Evolutionary conservation across 2,888 invertebrate genomes (phyloP).

Genomic region (Exocentrus adspersus): DNA sequence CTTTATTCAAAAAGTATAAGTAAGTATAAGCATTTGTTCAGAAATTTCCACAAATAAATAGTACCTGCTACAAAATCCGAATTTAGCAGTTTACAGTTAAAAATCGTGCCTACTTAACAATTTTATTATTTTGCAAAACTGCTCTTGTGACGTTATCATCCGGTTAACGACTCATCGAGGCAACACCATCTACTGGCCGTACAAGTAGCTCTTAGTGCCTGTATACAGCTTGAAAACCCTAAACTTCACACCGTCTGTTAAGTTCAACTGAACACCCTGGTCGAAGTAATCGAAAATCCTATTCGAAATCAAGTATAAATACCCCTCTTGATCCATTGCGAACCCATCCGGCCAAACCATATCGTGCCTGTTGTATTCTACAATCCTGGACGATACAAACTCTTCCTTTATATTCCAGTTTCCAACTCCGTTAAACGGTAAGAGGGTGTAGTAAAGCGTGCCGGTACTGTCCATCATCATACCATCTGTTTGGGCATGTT

Average conservation of each 20-base stretch:
- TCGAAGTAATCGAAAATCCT: constrained; percentile 44
- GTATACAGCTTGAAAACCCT: constrained; percentile 46
- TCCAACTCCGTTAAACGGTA: constrained; percentile 74
- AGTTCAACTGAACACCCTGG: constrained; percentile 22
- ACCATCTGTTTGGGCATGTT: constrained; percentile 75
- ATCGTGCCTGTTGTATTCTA: constrained; percentile 70
- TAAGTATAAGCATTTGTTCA: no score
- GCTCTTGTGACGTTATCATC: neutral
- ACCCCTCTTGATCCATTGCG: constrained; percentile 72
- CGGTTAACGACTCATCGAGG: neutral
- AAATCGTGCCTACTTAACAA: no score
- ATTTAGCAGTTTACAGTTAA: no score
- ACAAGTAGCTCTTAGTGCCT: constrained; percentile 50
- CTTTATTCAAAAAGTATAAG: no score
- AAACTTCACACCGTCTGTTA: constrained; percentile 43
- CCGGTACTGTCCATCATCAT: constrained; percentile 76
- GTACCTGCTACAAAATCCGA: no score
- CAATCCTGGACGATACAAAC: constrained; percentile 63
- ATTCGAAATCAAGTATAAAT: constrained; percentile 73
- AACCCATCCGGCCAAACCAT: constrained; percentile 79
- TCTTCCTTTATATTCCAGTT: constrained; percentile 73
- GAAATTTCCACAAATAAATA: no score
- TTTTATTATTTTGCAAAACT: neutral
- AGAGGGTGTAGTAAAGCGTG: constrained; percentile 73
- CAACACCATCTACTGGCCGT: no score